These are phyloP conservation scores for Pedionomus torquatus DNA, from an alignment of 2,113 vertebrate species.

Conservation along the genomic window DNA sequence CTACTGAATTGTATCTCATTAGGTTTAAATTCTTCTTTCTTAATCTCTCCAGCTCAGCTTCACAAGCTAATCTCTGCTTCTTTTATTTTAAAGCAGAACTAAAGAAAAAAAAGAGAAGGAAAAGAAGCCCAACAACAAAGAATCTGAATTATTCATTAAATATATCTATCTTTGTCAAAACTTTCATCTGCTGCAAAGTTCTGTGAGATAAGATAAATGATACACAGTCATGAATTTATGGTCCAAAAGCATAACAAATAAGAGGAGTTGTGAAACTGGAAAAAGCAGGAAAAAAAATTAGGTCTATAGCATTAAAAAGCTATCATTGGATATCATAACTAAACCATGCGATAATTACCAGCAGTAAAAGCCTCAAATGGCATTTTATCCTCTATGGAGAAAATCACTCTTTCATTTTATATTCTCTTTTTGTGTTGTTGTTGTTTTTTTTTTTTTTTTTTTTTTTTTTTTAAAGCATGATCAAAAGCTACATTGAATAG, in stretches of 20 bases:
- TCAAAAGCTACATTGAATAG: conserved; percentile 68
- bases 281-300: neutral
- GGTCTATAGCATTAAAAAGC: neutral
- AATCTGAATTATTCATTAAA: neutral
- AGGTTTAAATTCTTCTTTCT: neutral
- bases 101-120: neutral
- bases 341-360: neutral
- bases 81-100: conserved; percentile 4
- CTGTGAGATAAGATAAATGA: neutral
- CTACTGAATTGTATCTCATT: neutral
- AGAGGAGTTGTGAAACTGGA: neutral
- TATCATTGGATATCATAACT: neutral
- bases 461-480: neutral
- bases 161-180: neutral
- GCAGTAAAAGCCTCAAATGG: neutral
- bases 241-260: neutral
- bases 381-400: neutral
- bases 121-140: neutral
- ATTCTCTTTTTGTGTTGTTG: no score
- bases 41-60: neutral
- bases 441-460: neutral
- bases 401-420: conserved; percentile 13
- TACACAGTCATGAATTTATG: neutral
- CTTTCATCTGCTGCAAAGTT: neutral
- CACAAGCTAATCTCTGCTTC: neutral